A percentile compares a stretch with the other conserved stretches of the same genome.
Evolutionary conservation across 2,888 invertebrate genomes (phyloP).

Genomic region (Neoitamus cyanurus): DNA sequence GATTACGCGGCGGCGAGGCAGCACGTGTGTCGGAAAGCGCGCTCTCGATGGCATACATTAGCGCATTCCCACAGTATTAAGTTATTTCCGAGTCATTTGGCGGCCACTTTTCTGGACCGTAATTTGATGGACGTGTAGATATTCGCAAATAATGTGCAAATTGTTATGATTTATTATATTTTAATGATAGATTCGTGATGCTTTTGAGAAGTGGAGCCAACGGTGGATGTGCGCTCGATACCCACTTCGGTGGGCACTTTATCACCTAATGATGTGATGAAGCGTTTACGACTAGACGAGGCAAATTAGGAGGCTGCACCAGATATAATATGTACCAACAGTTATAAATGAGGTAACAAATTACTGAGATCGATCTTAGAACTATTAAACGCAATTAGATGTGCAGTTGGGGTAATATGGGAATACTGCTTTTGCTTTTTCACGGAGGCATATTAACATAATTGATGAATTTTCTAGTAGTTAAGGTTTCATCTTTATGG

Average conservation of each 20-base stretch:
- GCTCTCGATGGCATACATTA: slow-evolving; percentile 5
- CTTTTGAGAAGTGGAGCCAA: slow-evolving; percentile 1
- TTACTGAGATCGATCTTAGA: neutral
- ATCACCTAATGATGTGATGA: slow-evolving; percentile 9
- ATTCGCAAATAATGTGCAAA: slow-evolving; percentile 32
- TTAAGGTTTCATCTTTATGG: neutral
- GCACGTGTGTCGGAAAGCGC: slow-evolving; percentile 21
- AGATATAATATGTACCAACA: neutral
- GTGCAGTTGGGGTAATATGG: neutral
- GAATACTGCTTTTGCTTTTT: neutral
- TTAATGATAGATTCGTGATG: slow-evolving; percentile 34
- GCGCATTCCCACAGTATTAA: slow-evolving; percentile 30
- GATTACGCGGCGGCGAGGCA: neutral
- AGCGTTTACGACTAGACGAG: slow-evolving; percentile 14
- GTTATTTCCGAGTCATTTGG: slow-evolving; percentile 39
- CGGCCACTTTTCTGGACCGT: slow-evolving; percentile 15
- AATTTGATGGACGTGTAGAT: slow-evolving; percentile 42
- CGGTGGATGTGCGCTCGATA: neutral
- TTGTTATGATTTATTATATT: slow-evolving; percentile 36
- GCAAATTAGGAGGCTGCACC: neutral
- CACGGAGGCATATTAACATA: neutral
- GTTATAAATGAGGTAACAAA: neutral
- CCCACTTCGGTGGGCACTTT: neutral
- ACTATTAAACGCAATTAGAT: neutral
- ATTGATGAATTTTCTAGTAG: neutral